These are phyloP conservation scores for Danaus chrysippus DNA, from an alignment of 2,888 invertebrate species.

Conservation along the genomic window DNA sequence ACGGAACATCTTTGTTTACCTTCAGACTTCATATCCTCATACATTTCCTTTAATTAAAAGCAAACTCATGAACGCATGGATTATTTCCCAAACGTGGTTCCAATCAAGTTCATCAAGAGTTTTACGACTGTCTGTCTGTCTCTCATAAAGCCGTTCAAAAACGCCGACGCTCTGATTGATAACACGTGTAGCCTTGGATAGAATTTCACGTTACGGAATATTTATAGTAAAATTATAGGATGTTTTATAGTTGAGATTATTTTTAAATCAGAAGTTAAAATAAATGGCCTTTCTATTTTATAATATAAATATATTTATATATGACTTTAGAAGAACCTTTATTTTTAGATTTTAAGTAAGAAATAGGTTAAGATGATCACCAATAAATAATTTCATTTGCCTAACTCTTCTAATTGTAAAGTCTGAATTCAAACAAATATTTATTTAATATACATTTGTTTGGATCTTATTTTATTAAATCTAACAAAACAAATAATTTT, in stretches of 20 bases:
- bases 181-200: constrained; percentile 57
- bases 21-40: constrained; percentile 27
- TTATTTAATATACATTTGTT: constrained; percentile 23
- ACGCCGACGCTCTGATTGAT: constrained; percentile 65
- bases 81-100: constrained; percentile 65
- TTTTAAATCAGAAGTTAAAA: background rate
- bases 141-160: constrained; percentile 64
- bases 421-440: background rate
- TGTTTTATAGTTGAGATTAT: background rate
- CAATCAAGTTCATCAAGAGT: constrained; percentile 63
- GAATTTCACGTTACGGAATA: constrained; percentile 27
- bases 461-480: constrained; percentile 25
- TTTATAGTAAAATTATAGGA: constrained; percentile 8
- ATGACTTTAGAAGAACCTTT: too few relatives aligned
- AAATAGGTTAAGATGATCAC: too few relatives aligned
- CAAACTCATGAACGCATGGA: constrained; percentile 54
- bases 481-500: constrained; percentile 57
- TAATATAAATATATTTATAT: background rate
- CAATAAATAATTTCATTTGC: too few relatives aligned
- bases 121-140: constrained; percentile 70
- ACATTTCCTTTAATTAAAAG: constrained; percentile 68
- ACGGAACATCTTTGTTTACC: constrained; percentile 20
- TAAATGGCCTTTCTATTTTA: background rate
- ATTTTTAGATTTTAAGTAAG: too few relatives aligned
- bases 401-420: too few relatives aligned